phyloP scores from a whole-genome alignment of 2,888 invertebrate genomes.

The Agrenia bidenticulata region DNA sequence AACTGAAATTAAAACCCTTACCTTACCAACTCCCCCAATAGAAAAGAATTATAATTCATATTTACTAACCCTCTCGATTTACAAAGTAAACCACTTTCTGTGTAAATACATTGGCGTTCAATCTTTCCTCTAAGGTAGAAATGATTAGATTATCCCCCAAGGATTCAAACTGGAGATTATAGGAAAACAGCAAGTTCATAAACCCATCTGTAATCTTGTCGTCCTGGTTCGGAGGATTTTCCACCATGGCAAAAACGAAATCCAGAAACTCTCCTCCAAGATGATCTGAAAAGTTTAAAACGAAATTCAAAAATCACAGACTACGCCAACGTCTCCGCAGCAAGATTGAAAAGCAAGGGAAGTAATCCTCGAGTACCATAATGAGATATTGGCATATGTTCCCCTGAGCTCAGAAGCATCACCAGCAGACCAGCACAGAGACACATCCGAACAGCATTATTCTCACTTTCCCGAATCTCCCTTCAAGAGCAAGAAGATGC shows the following conservation, averaged over 20 bases:
- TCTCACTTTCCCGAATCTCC: slow-evolving; percentile 76
- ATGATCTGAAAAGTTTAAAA: slow-evolving; percentile 73
- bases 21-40: slow-evolving; percentile 38
- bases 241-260: slow-evolving; percentile 78
- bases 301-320: too few species aligned
- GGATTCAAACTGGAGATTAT: slow-evolving; percentile 77
- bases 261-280: slow-evolving; percentile 78
- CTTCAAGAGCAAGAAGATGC: slow-evolving; percentile 57
- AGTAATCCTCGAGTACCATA: too few species aligned
- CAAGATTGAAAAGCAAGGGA: too few species aligned
- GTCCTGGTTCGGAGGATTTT: slow-evolving; percentile 76
- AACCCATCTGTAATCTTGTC: slow-evolving; percentile 83
- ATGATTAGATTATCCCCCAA: slow-evolving; percentile 69
- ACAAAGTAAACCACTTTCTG: slow-evolving; percentile 83
- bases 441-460: slow-evolving; percentile 75
- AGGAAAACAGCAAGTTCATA: slow-evolving; percentile 78
- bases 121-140: slow-evolving; percentile 67
- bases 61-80: slow-evolving; percentile 81
- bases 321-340: too few species aligned
- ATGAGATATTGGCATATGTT: slow-evolving; percentile 83
- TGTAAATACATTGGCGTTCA: slow-evolving; percentile 81
- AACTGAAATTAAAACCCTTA: slow-evolving; percentile 60
- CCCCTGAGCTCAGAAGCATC: slow-evolving; percentile 87
- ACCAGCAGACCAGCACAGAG: slow-evolving; percentile 81
- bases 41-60: too few species aligned